Evolutionary conservation across 2,797 vertebrate species (phyloP), one percentile per base, ranked within the genome.

Genomic region (Coracias cyanogaster): DNA sequence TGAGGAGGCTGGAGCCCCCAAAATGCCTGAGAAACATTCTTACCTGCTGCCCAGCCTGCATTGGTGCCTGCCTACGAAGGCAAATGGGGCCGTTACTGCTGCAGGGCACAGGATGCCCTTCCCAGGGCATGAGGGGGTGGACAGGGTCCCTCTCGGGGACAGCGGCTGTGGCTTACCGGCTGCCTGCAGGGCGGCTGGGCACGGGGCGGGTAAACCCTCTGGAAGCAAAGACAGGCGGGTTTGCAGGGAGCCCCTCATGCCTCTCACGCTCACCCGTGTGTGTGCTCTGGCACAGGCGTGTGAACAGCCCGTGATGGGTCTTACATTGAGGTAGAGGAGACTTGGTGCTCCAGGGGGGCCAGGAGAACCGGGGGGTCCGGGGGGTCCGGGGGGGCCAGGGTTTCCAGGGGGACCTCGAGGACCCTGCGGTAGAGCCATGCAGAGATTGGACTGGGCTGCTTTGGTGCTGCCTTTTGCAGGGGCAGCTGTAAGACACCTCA

Each of bases 271-370:
- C 77, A 52, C 76, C 24, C 0, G 0, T 2, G 37, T 13, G 43
- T 2, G 19, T 15, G 10, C 58, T 39, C 69, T n/a, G 35, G 57
- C 49, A 92, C 69, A 28, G 20, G 28, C 0, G 0, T 16, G 52
- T 39, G 72, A 69, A 39, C 67, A 80, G 18, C 35, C 78, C 6
- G 1, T 2, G 11, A 71, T 62, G 78, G 9, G 8, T 71, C 97
- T 98, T 95, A 98, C 97, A 0, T 97, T 98, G 82, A 97, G 8
- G 81, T 98, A 98, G 69, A 98, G 81, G 48, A 97, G 83, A 39
- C 97, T 97, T 9, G 97, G 97, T 26, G 96, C 93, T 65, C 97
- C 97, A 0, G 97, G 97, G 15, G 95, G 97, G 1, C 97, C 97
- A 0, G 97, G 97, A 12, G 95, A 96, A 0, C 97, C 97, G 0